A percentile compares a stretch with the other conserved stretches of the same genome.
Conservation (phyloP, 2,113 vertebrate genomes). For the Burhinus bistriatus region DNA sequence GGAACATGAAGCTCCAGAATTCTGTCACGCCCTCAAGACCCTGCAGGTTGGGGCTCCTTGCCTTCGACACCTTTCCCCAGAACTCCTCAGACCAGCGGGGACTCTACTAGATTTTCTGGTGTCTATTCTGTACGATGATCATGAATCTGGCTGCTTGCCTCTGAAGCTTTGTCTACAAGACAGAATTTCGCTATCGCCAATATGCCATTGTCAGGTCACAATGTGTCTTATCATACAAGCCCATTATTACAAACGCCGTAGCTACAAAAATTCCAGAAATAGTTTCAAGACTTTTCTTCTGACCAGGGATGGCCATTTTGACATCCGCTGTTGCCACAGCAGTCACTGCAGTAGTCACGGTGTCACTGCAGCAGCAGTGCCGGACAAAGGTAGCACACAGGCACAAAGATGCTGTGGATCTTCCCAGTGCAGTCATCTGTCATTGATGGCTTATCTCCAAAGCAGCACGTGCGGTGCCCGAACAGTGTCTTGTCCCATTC, state of each 20-base stretch:
- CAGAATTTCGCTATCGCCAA: neutral
- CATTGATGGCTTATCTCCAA: conserved; percentile 39
- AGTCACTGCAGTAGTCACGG: neutral
- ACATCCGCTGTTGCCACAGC: neutral
- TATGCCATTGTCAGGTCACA: neutral
- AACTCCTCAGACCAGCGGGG: neutral
- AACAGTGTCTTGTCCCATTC: neutral
- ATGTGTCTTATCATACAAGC: neutral
- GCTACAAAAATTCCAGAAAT: neutral
- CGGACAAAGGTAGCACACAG: conserved; percentile 16
- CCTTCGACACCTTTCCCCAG: neutral
- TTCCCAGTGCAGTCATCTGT: conserved; percentile 20
- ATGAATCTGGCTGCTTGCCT: neutral
- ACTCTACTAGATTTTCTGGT: neutral
- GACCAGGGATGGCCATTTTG: neutral
- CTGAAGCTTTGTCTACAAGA: neutral
- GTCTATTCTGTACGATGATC: neutral
- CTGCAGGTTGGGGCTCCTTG: neutral
- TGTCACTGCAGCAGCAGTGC: neutral
- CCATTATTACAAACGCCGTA: neutral
- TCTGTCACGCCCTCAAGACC: neutral
- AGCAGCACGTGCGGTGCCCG: neutral
- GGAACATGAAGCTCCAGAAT: neutral
- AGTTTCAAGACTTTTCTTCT: neutral
- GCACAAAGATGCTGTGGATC: neutral